Conservation (phyloP, 2,797 vertebrate genomes). For the Tiaroga cobitis region DNA sequence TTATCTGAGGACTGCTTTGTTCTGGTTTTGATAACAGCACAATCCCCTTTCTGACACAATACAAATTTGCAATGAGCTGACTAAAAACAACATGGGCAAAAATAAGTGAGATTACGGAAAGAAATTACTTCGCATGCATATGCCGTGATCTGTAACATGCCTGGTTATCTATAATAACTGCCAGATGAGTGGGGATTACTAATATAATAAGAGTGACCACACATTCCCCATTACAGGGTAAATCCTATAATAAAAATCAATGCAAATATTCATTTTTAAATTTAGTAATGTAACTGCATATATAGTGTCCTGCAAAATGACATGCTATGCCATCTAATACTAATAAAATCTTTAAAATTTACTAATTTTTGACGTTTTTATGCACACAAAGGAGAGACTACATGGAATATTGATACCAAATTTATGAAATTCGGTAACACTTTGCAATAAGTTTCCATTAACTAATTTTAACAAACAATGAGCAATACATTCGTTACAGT, state of each 20-base stretch:
- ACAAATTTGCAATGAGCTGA: neutral
- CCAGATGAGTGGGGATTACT: neutral
- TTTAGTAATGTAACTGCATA: neutral
- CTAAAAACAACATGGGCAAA: neutral
- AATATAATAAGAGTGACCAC: neutral
- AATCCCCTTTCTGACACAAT: neutral
- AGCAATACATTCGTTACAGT: no score
- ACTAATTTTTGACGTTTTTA: neutral
- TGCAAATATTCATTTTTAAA: neutral
- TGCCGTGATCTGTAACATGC: neutral
- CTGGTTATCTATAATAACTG: constrained; percentile 3
- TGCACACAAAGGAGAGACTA: neutral
- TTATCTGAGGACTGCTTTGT: constrained; percentile 33
- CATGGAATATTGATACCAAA: neutral
- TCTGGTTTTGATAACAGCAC: constrained; percentile 7
- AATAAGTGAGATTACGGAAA: neutral
- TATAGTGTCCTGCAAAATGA: neutral
- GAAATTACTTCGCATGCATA: neutral
- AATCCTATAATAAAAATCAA: constrained; percentile 9
- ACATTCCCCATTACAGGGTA: neutral
- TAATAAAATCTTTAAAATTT: neutral
- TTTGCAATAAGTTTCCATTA: no score
- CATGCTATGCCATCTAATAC: neutral
- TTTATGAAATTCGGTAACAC: neutral
- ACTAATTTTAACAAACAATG: no score